phyloP scores from a whole-genome alignment of 2,888 invertebrate genomes.

The Pomacea canaliculata region DNA sequence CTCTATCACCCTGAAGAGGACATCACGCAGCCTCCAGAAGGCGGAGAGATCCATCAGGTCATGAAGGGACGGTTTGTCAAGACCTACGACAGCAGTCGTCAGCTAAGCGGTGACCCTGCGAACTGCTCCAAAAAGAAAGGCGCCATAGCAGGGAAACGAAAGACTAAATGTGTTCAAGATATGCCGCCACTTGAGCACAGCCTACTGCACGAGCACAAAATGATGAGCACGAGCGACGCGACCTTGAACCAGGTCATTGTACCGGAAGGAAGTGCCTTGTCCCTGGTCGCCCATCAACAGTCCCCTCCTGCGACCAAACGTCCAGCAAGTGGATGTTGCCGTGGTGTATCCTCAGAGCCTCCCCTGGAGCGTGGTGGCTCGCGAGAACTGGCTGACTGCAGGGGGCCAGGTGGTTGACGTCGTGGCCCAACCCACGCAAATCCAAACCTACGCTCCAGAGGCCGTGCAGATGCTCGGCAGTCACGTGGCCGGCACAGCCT shows the following conservation, averaged over 20 bases:
- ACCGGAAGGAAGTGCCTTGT: not conserved
- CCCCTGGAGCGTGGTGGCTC: conserved; percentile 20
- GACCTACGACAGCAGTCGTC: conserved; percentile 30
- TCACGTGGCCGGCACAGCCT: not conserved
- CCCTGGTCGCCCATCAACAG: conserved; percentile 24
- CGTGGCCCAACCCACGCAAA: not conserved
- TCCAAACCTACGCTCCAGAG: not conserved
- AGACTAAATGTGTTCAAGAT: not conserved
- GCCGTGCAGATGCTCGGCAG: not conserved
- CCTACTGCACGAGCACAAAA: not conserved
- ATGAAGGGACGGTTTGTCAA: conserved; percentile 45
- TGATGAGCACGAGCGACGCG: not conserved
- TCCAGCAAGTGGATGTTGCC: not conserved
- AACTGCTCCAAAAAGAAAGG: conserved; percentile 24
- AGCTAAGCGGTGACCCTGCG: conserved; percentile 13
- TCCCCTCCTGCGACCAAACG: not conserved
- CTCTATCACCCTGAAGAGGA: conserved; percentile 56
- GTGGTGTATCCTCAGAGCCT: conserved; percentile 12
- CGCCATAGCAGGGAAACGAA: conserved; percentile 22
- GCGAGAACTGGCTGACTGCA: not conserved
- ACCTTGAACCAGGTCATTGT: not conserved
- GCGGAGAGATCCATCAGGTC: conserved; percentile 52
- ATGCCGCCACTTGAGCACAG: not conserved
- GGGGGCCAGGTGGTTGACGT: not conserved
- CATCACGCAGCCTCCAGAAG: conserved; percentile 52